Evolutionary conservation across 2,888 invertebrate species (phyloP).

Genomic region (Epistrophella euchroma): DNA sequence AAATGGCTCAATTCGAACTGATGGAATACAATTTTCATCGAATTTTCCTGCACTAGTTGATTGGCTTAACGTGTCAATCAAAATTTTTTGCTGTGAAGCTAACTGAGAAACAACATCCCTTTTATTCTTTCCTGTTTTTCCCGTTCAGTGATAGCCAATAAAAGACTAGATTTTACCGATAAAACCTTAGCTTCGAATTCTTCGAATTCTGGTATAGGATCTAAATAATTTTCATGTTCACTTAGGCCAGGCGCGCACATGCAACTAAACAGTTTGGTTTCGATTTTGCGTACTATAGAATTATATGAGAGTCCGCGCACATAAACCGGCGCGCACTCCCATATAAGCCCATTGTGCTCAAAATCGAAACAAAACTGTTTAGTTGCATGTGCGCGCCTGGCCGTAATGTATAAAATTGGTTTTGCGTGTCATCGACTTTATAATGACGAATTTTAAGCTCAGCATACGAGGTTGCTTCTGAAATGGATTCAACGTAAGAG

Average conservation of each 20-base stretch:
- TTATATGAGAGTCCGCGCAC: no score
- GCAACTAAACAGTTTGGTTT: no score
- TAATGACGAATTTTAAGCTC: slow-evolving; percentile 10
- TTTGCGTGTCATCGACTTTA: slow-evolving; percentile 4
- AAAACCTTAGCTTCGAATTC: slow-evolving; percentile 22
- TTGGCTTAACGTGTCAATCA: slow-evolving; percentile 17
- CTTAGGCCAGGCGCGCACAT: no score
- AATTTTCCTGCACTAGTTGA: neutral
- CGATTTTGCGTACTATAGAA: no score
- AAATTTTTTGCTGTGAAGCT: slow-evolving; percentile 26
- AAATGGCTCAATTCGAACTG: slow-evolving; percentile 30
- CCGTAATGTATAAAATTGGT: slow-evolving; percentile 15
- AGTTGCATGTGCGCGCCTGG: no score
- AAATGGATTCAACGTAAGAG: neutral
- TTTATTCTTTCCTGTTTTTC: slow-evolving; percentile 4
- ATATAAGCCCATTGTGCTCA: no score
- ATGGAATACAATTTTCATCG: slow-evolving; percentile 1
- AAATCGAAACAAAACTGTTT: no score
- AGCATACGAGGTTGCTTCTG: neutral
- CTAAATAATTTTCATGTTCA: neutral
- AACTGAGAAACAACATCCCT: slow-evolving; percentile 5
- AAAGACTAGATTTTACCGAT: neutral
- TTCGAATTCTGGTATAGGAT: slow-evolving; percentile 15
- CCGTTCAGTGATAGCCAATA: neutral
- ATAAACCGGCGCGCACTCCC: no score